These are phyloP conservation scores for Drosophila baimaii DNA, from an alignment of 1,140 invertebrate species.

Conservation along the genomic window DNA sequence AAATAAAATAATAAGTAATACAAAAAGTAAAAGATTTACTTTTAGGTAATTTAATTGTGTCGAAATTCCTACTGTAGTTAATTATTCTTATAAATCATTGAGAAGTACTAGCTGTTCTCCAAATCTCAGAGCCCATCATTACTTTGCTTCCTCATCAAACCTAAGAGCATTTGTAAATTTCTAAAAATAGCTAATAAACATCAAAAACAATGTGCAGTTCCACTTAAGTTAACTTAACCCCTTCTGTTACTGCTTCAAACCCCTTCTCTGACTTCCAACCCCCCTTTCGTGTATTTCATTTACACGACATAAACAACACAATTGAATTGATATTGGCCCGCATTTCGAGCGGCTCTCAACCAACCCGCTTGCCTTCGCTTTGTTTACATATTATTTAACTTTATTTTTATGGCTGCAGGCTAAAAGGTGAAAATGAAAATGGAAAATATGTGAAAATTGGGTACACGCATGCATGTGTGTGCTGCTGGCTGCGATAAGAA, in stretches of 20 bases:
- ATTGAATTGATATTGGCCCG: constrained; percentile 75
- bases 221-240: constrained; percentile 19
- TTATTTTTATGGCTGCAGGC: constrained; percentile 62
- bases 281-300: constrained; percentile 4
- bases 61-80: background rate
- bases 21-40: no score
- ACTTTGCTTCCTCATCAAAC: background rate
- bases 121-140: background rate
- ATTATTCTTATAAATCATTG: no score
- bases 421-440: constrained; percentile 49
- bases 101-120: background rate
- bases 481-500: constrained; percentile 68
- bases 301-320: constrained; percentile 51
- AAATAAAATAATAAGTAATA: no score
- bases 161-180: background rate
- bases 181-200: constrained; percentile 14
- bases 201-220: constrained; percentile 13
- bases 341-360: constrained; percentile 46
- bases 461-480: constrained; percentile 5
- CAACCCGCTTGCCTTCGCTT: constrained; percentile 54
- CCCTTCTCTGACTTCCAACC: background rate
- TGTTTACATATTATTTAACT: constrained; percentile 76
- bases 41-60: background rate
- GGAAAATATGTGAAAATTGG: constrained; percentile 46
- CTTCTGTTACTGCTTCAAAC: no score